Base-by-base conservation (phyloP, 2,888 invertebrate species). In the Athetis lepigone region DNA sequence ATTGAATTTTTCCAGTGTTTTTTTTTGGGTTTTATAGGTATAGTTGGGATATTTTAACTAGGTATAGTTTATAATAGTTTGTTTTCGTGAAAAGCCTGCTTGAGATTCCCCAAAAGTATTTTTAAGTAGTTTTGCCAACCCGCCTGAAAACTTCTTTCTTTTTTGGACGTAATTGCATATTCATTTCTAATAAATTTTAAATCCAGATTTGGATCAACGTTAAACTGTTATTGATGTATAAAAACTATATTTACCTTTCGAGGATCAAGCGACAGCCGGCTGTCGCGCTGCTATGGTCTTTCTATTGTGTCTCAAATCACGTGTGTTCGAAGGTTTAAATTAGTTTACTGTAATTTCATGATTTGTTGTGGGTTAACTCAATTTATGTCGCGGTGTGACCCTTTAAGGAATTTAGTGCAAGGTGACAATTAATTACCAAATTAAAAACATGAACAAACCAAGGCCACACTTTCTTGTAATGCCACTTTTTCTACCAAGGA, bases 321-420 rank as follows among this genome's bases (percentile, higher is more conserved):
- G n/a, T n/a, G n/a, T n/a, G n/a, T n/a, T n/a, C n/a, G n/a, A n/a
- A n/a, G n/a, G n/a, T n/a, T 33, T 33, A 29, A 29, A 29, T 29
- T 29, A 9, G 2, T 29, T 29, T 7, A 1, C 8, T 11, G 29
- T 11, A 29, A 29, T 29, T 29, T 11, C 8, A 3, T 29, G 29
- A 29, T 11, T 29, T 29, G 11, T 29, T 29, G 29, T 29, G 13
- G 4, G 11, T 7, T 1, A 27, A 9, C 27, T 7, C 11, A 9
- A 46, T 18, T 27, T 7, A 8, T 25, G 46, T 36, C 7, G n/a
- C 43, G 25, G 23, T 25, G 33, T 63, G 33, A 13, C 40, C 13
- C 18, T 8, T 57, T 50, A 29, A 47, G 70, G 46, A 70, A 72
- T 70, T 72, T 75, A 36, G 72, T 70, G 64, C 76, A 72, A 75